Conservation (phyloP, 1,140 invertebrate genomes). For the Micrasema minimum region DNA sequence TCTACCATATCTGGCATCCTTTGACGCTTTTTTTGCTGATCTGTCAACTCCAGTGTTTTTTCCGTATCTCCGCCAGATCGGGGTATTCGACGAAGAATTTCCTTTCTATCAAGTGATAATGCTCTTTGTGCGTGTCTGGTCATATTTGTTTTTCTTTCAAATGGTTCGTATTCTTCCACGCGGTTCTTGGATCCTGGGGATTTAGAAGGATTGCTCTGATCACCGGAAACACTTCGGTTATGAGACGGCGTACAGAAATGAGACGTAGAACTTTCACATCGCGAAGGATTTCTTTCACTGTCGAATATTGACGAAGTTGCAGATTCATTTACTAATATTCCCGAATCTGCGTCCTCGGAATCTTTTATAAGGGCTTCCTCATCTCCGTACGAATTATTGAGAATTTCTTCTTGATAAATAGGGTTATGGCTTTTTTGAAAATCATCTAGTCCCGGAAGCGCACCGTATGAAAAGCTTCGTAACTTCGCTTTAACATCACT, state of each 20-base stretch:
- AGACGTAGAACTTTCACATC: conserved; percentile 69
- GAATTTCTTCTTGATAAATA: conserved; percentile 68
- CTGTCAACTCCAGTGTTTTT: conserved; percentile 62
- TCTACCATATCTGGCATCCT: conserved; percentile 60
- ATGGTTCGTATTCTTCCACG: conserved; percentile 49
- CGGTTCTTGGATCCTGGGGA: conserved; percentile 19
- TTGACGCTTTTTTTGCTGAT: conserved; percentile 63
- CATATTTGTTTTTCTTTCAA: conserved; percentile 59
- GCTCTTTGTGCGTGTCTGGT: conserved; percentile 63
- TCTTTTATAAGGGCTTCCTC: conserved; percentile 70
- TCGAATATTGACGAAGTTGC: conserved; percentile 75
- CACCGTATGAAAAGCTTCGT: conserved; percentile 80
- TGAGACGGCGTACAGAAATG: conserved; percentile 61
- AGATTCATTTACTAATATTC: conserved; percentile 79
- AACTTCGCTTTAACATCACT: conserved; percentile 71
- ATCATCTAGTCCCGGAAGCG: conserved; percentile 77
- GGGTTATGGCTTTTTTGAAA: conserved; percentile 73
- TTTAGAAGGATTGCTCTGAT: conserved; percentile 59
- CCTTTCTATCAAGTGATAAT: conserved; percentile 66
- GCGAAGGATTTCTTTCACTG: conserved; percentile 68
- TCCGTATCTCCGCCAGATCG: conserved; percentile 59
- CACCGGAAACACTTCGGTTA: conserved; percentile 63
- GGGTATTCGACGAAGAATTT: conserved; percentile 66
- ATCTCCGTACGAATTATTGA: conserved; percentile 67
- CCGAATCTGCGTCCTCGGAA: conserved; percentile 78